Evolutionary conservation across 2,888 invertebrate species (phyloP), one percentile per base, ranked within the genome.

Genomic region (Phyllotreta cruciferae): DNA sequence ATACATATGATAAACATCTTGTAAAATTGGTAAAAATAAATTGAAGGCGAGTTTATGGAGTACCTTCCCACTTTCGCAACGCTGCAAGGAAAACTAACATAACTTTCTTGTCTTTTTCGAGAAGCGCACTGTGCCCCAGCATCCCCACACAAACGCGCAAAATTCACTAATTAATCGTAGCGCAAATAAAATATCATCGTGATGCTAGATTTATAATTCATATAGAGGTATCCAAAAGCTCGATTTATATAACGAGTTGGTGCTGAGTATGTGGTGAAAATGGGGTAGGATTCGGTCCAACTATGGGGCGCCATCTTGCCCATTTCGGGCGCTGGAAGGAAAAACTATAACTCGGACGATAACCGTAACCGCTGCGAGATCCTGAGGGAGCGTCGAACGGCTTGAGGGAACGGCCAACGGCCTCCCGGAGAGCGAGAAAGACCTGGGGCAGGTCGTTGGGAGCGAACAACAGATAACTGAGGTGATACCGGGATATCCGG

Each of bases 331-430:
- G 58, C 75, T 78, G 71, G 74, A 71, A 75, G 74, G 74, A 13
- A 74, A 75, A 74, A 79, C 80, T 78, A 78, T 80, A 80, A 80
- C 78, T 76, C 72, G 76, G 72, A 75, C 78, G 80, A 81, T 81
- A 80, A 80, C 78, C 77, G 79, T 80, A 79, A 80, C 80, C 76
- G 75, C 77, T 75, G 76, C 75, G 74, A 73, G 76, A 75, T 77
- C 78, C 78, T 75, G 71, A 65, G 78, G 76, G 78, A 77, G 67
- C 52, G 37, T 37, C 52, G 52, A 52, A 52, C 38, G 52, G 52
- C 78, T 78, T 75, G 71, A 64, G 78, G 72, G 65, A 62, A 60
- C 60, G 60, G 60, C 52, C 60, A 60, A 60, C 53, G 60, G 60
- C 60, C 60, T 67, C 63, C 65, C 62, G 62, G 74, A 70, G 72